These are phyloP conservation scores for Bombylius major DNA, from an alignment of 2,888 invertebrate species.

Conservation along the genomic window DNA sequence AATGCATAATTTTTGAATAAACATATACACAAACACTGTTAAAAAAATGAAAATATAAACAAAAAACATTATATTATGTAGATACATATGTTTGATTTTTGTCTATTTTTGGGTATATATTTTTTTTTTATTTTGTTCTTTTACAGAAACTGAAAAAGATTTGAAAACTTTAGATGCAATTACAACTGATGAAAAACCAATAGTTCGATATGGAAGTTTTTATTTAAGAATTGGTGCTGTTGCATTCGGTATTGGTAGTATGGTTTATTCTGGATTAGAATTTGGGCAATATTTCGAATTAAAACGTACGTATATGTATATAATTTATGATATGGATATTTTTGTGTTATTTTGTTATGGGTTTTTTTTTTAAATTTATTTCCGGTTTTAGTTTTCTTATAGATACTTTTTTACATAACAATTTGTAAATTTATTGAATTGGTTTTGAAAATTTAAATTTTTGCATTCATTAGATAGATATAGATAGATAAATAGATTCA, in stretches of 20 bases:
- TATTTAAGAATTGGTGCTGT: constrained; percentile 67
- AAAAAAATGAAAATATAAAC: too few species aligned
- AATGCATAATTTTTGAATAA: too few species aligned
- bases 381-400: background rate
- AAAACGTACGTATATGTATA: constrained; percentile 28
- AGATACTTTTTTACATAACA: background rate
- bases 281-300: constrained; percentile 57
- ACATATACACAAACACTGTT: too few species aligned
- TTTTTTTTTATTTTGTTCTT: background rate
- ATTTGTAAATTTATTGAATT: too few species aligned
- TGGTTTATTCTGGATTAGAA: constrained; percentile 51
- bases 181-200: constrained; percentile 2
- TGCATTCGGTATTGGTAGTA: constrained; percentile 42
- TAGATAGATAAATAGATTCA: too few species aligned
- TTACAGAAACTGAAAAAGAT: background rate
- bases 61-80: too few species aligned
- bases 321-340: background rate
- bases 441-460: too few species aligned
- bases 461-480: too few species aligned
- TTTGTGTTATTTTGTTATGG: background rate
- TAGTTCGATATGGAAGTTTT: constrained; percentile 58
- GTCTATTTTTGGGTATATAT: too few species aligned
- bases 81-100: too few species aligned
- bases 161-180: background rate
- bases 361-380: background rate